Conservation (phyloP, 2,797 vertebrate species). For the Molossus molossus region DNA sequence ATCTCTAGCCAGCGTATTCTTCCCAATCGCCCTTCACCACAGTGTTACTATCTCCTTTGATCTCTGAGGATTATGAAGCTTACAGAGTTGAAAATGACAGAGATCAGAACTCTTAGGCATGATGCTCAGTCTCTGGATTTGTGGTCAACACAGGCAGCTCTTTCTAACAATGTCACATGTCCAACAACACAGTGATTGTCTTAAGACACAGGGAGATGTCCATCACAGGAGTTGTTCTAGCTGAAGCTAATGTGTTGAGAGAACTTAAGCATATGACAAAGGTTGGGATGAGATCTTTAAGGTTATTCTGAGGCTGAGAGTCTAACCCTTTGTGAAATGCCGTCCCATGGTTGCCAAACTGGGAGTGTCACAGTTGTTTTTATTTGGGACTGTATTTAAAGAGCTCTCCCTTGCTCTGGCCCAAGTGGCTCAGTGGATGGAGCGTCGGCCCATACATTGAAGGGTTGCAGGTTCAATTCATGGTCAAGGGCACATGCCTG, state of each 20-base stretch:
- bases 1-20: background rate
- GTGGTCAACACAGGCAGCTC: background rate
- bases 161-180: background rate
- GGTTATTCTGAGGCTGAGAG: background rate
- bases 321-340: background rate
- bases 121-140: background rate
- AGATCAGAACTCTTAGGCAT: background rate
- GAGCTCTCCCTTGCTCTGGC: conserved; percentile 33
- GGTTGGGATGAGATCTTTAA: background rate
- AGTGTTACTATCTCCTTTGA: background rate
- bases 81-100: background rate
- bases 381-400: conserved; percentile 36
- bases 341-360: background rate
- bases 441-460: too few relatives aligned
- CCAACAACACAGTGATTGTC: background rate
- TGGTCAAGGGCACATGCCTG: too few relatives aligned
- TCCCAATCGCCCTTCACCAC: background rate
- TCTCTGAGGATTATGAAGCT: background rate
- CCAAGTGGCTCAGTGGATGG: too few relatives aligned
- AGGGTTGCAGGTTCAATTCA: too few relatives aligned
- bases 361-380: conserved; percentile 42
- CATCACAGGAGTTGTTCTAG: background rate
- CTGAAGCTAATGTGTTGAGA: background rate
- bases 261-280: background rate
- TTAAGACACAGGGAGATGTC: background rate